These are phyloP conservation scores for Pterophyllum scalare DNA, from an alignment of 2,113 vertebrate genomes.

Conservation along the genomic window DNA sequence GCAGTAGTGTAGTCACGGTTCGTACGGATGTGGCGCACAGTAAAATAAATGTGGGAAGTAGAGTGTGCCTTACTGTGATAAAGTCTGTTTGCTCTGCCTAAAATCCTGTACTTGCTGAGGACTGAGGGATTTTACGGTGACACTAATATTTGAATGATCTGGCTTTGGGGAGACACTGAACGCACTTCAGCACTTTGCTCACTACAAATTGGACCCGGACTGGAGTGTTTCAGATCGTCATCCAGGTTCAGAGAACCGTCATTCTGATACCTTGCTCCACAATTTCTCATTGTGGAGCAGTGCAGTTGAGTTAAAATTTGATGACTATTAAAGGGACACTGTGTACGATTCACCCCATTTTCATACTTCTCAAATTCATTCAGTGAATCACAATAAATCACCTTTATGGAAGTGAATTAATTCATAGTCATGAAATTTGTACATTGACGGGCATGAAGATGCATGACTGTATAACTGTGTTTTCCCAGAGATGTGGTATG, in stretches of 20 bases:
- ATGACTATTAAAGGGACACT: neutral
- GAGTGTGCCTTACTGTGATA: neutral
- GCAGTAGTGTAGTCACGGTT: neutral
- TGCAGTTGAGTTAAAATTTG: too few species aligned
- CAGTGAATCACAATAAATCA: neutral
- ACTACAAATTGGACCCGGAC: neutral
- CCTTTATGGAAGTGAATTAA: neutral
- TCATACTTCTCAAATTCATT: neutral
- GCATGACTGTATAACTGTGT: conserved; percentile 19
- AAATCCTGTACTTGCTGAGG: too few species aligned
- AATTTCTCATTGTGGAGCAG: too few species aligned
- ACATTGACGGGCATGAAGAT: neutral
- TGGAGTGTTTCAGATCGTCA: too few species aligned
- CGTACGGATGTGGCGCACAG: neutral
- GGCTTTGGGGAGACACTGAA: neutral
- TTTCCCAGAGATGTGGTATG: conserved; percentile 96
- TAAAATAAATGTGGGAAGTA: neutral
- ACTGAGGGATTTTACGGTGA: neutral
- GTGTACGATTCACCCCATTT: neutral
- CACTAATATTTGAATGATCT: neutral
- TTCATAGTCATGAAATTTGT: neutral
- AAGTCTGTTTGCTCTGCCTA: too few species aligned
- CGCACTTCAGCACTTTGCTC: neutral
- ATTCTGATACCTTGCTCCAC: too few species aligned
- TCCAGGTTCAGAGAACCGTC: too few species aligned